Conservation (phyloP, 2,797 vertebrate species). For the Botia almorhae region DNA sequence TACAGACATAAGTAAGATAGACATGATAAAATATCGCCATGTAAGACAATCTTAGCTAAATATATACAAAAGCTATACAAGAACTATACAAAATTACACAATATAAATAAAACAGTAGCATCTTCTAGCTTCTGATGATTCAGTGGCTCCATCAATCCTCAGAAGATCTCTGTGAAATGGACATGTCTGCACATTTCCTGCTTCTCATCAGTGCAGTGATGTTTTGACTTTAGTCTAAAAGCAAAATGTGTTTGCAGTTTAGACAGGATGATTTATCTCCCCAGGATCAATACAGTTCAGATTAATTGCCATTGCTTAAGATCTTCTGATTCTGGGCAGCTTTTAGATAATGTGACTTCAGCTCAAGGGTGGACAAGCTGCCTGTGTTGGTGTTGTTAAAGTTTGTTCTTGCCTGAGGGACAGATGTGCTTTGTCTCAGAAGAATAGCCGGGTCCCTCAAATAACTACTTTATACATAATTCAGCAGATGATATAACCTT, state of each 20-base stretch:
- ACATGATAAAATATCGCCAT: too few species aligned
- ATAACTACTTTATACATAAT: conserved; percentile 6
- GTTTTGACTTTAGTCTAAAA: neutral
- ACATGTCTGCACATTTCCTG: neutral
- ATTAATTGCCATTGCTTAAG: conserved; percentile 32
- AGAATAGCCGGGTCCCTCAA: conserved; percentile 20
- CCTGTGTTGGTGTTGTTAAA: neutral
- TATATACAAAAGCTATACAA: neutral
- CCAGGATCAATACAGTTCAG: neutral
- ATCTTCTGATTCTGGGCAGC: conserved; percentile 21
- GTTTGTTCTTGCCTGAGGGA: conserved; percentile 17
- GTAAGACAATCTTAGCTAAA: too few species aligned
- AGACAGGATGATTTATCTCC: neutral
- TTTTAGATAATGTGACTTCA: conserved; percentile 29
- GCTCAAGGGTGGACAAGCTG: conserved; percentile 10
- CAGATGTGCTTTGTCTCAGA: conserved; percentile 13
- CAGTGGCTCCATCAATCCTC: neutral
- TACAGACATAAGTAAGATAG: too few species aligned
- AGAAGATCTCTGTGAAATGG: conserved; percentile 9
- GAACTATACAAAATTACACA: neutral
- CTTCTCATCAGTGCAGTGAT: neutral
- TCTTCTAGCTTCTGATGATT: neutral
- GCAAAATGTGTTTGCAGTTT: conserved; percentile 17
- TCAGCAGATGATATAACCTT: neutral
- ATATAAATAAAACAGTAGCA: neutral